phyloP scores from a whole-genome alignment of 2,113 vertebrate species.

The Piprites chloris region DNA sequence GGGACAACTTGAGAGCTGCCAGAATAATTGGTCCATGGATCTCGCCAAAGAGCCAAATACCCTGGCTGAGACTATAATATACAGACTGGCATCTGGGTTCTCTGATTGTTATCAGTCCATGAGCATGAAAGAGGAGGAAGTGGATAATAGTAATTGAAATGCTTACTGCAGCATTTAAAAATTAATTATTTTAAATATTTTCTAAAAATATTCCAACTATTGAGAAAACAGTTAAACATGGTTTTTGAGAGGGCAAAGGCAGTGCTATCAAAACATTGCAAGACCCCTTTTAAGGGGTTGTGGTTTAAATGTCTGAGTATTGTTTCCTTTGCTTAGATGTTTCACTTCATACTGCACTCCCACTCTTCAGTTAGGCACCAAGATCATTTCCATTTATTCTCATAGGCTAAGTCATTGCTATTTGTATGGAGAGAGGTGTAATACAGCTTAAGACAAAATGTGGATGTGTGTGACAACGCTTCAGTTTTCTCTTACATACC shows the following conservation, averaged over 20 bases:
- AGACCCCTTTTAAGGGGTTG: not conserved
- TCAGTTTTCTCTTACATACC: not conserved
- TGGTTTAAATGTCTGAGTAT: not conserved
- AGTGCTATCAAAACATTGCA: not conserved
- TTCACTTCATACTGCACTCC: not conserved
- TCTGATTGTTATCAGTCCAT: not conserved
- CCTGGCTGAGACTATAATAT: not conserved
- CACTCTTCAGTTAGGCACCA: not conserved
- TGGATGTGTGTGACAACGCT: not conserved
- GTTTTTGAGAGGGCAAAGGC: not conserved
- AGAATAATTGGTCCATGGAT: constrained; percentile 7
- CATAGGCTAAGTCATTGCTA: not conserved
- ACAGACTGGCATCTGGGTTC: constrained; percentile 11
- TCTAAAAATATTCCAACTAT: not conserved
- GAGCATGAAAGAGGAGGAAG: not conserved
- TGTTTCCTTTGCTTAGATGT: not conserved
- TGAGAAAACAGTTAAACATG: not conserved
- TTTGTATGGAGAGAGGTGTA: not conserved
- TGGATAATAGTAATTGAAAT: not conserved
- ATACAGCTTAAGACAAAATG: not conserved
- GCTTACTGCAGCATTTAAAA: not conserved
- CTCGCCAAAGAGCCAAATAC: constrained; percentile 7
- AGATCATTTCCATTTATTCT: not conserved
- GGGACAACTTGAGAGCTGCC: constrained; percentile 25
- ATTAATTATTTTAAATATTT: constrained; percentile 28